Conservation (phyloP, 2,113 vertebrate genomes). For the Gasterosteus aculeatus region DNA sequence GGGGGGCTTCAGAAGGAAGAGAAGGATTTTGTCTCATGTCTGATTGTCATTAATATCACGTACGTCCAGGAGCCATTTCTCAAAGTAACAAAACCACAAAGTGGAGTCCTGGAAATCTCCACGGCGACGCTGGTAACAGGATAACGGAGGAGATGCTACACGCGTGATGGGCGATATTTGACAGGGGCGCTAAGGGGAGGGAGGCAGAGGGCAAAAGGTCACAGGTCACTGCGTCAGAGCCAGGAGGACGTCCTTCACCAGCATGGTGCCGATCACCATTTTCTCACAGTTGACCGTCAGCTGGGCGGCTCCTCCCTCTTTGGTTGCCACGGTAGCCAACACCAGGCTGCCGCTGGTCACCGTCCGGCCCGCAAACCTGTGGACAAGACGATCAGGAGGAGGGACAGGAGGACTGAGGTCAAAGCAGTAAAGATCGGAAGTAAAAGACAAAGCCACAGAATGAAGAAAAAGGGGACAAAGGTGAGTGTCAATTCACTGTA, state of each 20-base stretch:
- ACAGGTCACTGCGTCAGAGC: slow-evolving; percentile 87
- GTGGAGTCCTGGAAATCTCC: slow-evolving; percentile 32
- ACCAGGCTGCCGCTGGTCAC: slow-evolving; percentile 91
- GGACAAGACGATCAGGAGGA: slow-evolving; percentile 64
- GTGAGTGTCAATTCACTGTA: background rate
- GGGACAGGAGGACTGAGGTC: slow-evolving; percentile 77
- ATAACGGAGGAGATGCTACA: slow-evolving; percentile 42
- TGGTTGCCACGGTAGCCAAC: slow-evolving; percentile 87
- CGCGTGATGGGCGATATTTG: slow-evolving; percentile 16
- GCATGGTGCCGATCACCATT: slow-evolving; percentile 97
- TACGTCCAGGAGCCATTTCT: slow-evolving; percentile 9
- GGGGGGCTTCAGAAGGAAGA: background rate
- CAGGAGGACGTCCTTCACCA: slow-evolving; percentile 93
- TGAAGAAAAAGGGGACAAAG: slow-evolving; percentile 13
- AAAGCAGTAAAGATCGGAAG: slow-evolving; percentile 63
- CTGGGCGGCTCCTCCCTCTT: slow-evolving; percentile 79
- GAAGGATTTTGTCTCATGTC: background rate
- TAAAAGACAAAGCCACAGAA: slow-evolving; percentile 62
- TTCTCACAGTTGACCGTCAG: slow-evolving; percentile 97
- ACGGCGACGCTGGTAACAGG: slow-evolving; percentile 16
- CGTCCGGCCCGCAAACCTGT: slow-evolving; percentile 92
- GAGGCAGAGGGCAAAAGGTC: background rate
- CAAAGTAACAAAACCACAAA: slow-evolving; percentile 28
- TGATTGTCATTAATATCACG: slow-evolving; percentile 56
- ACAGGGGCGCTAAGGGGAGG: background rate